Conservation (phyloP, 2,113 vertebrate genomes). For the Nyctibius bracteatus region DNA sequence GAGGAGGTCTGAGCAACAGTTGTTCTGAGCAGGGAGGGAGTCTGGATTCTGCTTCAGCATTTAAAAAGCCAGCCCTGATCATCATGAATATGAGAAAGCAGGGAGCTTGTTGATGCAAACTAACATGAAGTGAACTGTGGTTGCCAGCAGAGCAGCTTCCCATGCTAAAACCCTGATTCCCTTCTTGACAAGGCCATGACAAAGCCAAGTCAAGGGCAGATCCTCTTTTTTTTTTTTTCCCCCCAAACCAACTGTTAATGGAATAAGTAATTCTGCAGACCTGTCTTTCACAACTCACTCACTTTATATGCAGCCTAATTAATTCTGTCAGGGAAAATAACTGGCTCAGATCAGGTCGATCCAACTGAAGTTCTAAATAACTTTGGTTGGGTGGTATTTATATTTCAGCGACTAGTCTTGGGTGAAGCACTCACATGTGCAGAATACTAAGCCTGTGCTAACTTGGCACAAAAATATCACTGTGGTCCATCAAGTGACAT, state of each 20-base stretch:
- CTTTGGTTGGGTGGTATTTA: constrained; percentile 58
- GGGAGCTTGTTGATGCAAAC: constrained; percentile 13
- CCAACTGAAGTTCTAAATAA: constrained; percentile 63
- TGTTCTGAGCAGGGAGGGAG: constrained; percentile 3
- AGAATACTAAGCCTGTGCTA: constrained; percentile 51
- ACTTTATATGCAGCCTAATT: constrained; percentile 69
- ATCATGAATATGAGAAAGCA: neutral
- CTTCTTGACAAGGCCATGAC: neutral
- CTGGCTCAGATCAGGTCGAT: constrained; percentile 62
- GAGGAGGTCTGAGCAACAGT: constrained; percentile 43
- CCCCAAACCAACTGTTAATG: constrained; percentile 8
- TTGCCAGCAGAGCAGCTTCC: constrained; percentile 27
- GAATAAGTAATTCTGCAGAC: constrained; percentile 51
- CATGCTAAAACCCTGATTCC: neutral
- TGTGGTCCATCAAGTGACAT: neutral
- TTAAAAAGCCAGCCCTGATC: constrained; percentile 25
- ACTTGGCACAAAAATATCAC: constrained; percentile 35
- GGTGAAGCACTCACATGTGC: neutral
- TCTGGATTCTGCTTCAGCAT: neutral
- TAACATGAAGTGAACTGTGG: neutral
- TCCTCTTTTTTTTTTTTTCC: neutral
- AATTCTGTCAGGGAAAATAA: constrained; percentile 68
- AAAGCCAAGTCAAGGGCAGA: constrained; percentile 48
- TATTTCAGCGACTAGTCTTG: constrained; percentile 58
- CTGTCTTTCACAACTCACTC: constrained; percentile 63